A percentile compares a stretch with the other conserved stretches of the same genome.
These are phyloP conservation scores for Melanotaenia maccullochi DNA, from an alignment of 2,797 vertebrate genomes.

Conservation along the genomic window DNA sequence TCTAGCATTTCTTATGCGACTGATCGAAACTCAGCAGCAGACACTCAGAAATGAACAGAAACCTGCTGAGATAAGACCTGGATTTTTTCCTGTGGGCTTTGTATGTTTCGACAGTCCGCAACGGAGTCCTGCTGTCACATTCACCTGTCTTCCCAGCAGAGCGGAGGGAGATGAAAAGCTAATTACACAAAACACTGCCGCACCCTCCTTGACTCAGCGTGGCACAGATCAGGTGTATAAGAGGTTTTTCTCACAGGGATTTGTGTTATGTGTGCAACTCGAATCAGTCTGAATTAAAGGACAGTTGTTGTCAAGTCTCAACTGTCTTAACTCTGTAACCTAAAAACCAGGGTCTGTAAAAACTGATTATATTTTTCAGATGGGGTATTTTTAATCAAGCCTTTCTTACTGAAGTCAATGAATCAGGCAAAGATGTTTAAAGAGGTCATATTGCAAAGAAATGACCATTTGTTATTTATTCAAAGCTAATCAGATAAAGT, in stretches of 20 bases:
- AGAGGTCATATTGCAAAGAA: background rate
- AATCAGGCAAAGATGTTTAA: background rate
- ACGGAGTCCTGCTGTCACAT: slow-evolving; percentile 53
- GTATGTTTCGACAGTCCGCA: slow-evolving; percentile 21
- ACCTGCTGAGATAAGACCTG: slow-evolving; percentile 47
- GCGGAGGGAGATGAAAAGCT: slow-evolving; percentile 41
- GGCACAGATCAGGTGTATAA: slow-evolving; percentile 44
- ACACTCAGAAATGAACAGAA: background rate
- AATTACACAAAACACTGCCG: slow-evolving; percentile 45
- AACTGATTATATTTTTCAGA: background rate
- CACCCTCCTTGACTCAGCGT: slow-evolving; percentile 32
- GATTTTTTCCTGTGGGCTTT: slow-evolving; percentile 30
- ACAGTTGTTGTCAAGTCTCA: background rate
- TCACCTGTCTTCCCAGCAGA: slow-evolving; percentile 38
- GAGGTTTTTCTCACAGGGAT: slow-evolving; percentile 40
- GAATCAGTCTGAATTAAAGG: background rate
- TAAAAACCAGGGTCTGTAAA: background rate
- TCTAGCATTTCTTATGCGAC: slow-evolving; percentile 18
- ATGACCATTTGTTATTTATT: background rate
- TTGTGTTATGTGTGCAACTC: slow-evolving; percentile 22
- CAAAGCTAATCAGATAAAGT: background rate
- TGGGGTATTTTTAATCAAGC: background rate
- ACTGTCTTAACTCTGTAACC: background rate
- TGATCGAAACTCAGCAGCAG: slow-evolving; percentile 33
- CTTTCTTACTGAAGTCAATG: background rate